These are phyloP conservation scores for Ptychadena robeensis DNA, from an alignment of 2,797 vertebrate genomes.

Conservation along the genomic window DNA sequence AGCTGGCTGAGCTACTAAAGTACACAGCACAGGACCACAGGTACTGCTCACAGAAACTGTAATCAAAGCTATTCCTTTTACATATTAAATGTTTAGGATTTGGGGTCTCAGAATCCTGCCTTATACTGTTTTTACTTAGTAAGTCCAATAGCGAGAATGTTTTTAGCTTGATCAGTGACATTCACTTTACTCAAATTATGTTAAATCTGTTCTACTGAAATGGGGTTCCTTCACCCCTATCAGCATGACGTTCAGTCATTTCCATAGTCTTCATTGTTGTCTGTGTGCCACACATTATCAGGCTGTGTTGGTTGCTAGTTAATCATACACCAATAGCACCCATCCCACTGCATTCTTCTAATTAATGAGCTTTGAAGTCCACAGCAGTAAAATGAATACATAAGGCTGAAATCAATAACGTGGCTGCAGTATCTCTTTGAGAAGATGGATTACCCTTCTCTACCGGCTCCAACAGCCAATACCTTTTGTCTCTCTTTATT, in stretches of 20 bases:
- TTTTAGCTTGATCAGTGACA: neutral
- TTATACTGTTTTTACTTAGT: neutral
- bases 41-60: conserved; percentile 67
- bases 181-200: neutral
- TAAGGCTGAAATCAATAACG: conserved; percentile 67
- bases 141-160: neutral
- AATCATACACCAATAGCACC: conserved; percentile 66
- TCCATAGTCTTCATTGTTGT: neutral
- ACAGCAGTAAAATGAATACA: conserved; percentile 65
- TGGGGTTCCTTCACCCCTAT: neutral
- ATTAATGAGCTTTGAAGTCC: conserved; percentile 62
- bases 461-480: conserved; percentile 51
- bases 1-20: conserved; percentile 95
- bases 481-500: conserved; percentile 58
- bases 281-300: conserved; percentile 47
- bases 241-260: neutral
- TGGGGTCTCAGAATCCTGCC: neutral
- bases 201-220: neutral
- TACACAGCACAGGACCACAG: conserved; percentile 98
- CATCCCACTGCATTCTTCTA: conserved; percentile 61
- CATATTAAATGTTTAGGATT: neutral
- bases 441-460: conserved; percentile 67
- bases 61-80: neutral
- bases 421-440: conserved; percentile 65
- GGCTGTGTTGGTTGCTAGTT: conserved; percentile 66